Percentiles rank a stretch among this genome's conserved stretches.
These are phyloP conservation scores for Dissostichus mawsoni DNA, from an alignment of 2,113 vertebrate species.

Conservation along the genomic window DNA sequence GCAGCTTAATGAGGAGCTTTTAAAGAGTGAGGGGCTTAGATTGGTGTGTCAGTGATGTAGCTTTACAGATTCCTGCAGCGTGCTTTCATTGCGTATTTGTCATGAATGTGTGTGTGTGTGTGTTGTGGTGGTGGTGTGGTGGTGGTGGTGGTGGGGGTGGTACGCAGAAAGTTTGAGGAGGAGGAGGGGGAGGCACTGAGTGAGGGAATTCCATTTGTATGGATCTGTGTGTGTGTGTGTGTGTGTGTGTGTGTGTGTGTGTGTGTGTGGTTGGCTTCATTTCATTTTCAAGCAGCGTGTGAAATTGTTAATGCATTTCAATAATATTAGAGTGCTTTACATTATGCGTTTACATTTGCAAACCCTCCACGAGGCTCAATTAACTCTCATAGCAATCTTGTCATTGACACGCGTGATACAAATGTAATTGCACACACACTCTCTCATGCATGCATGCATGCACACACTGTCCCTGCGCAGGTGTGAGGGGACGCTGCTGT, in stretches of 20 bases:
- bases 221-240: constrained; percentile 34
- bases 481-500: constrained; percentile 45
- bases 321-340: constrained; percentile 1
- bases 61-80: constrained; percentile 65
- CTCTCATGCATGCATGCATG: constrained; percentile 3
- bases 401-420: background rate
- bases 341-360: background rate
- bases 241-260: constrained; percentile 19
- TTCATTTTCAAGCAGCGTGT: constrained; percentile 28
- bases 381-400: background rate
- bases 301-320: constrained; percentile 7
- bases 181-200: constrained; percentile 50
- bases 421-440: constrained; percentile 19
- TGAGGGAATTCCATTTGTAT: constrained; percentile 74
- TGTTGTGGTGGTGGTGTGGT: constrained; percentile 19
- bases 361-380: background rate
- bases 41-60: constrained; percentile 59
- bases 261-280: constrained; percentile 13
- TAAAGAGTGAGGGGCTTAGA: constrained; percentile 70
- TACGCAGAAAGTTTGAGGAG: constrained; percentile 66
- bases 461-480: too few species aligned
- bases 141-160: background rate
- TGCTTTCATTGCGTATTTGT: constrained; percentile 71
- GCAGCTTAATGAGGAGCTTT: constrained; percentile 67
- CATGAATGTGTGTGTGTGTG: constrained; percentile 46